Evolutionary conservation across 2,797 vertebrate species (phyloP), one percentile per base, ranked within the genome.

Genomic region (Antennarius maculatus): DNA sequence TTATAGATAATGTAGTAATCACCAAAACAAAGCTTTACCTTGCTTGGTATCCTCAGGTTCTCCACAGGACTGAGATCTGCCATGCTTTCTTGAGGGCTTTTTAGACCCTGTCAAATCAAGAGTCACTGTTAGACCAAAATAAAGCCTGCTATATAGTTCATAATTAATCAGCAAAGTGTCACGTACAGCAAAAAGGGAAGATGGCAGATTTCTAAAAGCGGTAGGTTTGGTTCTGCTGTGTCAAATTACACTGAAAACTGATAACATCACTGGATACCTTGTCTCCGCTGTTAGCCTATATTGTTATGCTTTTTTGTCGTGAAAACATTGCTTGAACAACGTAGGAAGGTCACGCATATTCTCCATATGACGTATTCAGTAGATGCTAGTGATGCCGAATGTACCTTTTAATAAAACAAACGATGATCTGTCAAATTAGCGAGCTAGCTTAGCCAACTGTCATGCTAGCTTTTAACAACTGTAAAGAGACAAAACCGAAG

Each of bases 21-120:
- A 51, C 18, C 54, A 27, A 18, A 53, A 23, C 2, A 17, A 14
- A 14, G 34, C 8, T 57, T 85, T 94, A 99, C 97, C 97, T 99
- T 97, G 84, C 93, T 95, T 5, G 96, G 96, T 82, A 96, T 95
- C 85, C 96, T 93, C 71, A 97, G 92, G 90, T 91, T 97, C 85
- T 99, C 97, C 80, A 97, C 87, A 31, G 96, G 96, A 82, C 96
- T 96, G 18, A 98, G 92, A 81, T 99, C 97, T 64, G 94, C 88
- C 91, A 96, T 89, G 72, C 92, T 97, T 77, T 98, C 97, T 17
- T 96, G 97, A 61, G 97, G 97, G 90, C 96, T 99, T 89, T 95
- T 97, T 68, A 97, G 93, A 86, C 97, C 97, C 97, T 99, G 82
- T 54, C 41, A 87, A 77, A 68, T 64, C 10, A 84, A 76, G 23